A percentile compares a stretch with the other conserved stretches of the same genome.
Evolutionary conservation across 2,113 vertebrate genomes (phyloP).

Genomic region (Shinisaurus crocodilurus): DNA sequence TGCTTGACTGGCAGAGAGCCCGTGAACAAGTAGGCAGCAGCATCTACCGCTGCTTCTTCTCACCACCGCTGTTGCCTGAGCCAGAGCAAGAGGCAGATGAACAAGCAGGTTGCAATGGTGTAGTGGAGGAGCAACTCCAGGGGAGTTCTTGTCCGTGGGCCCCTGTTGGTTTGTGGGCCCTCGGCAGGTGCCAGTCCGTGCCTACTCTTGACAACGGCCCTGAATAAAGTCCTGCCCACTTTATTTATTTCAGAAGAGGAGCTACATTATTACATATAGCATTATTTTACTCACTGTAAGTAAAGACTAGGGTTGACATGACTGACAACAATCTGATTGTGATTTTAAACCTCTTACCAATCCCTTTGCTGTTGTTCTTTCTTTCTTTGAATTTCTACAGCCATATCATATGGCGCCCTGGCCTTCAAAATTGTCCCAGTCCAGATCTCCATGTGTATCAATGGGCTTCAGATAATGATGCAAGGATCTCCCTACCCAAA

Average conservation of each 20-base stretch:
- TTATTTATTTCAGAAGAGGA: constrained; percentile 34
- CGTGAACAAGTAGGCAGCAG: too few relatives aligned
- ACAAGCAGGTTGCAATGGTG: too few relatives aligned
- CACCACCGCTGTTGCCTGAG: too few relatives aligned
- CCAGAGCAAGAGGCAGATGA: too few relatives aligned
- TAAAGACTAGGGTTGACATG: constrained; percentile 42
- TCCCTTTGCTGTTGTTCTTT: constrained; percentile 48
- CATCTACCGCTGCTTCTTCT: too few relatives aligned
- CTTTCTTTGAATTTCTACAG: constrained; percentile 59
- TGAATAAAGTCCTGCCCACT: constrained; percentile 12
- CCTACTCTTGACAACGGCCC: too few relatives aligned
- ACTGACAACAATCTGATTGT: constrained; percentile 8
- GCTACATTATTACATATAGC: not conserved
- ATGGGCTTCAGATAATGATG: not conserved
- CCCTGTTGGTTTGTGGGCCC: too few relatives aligned
- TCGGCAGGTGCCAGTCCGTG: too few relatives aligned
- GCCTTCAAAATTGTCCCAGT: not conserved
- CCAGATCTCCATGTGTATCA: not conserved
- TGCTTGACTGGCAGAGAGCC: too few relatives aligned
- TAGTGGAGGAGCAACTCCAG: too few relatives aligned
- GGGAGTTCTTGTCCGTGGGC: too few relatives aligned
- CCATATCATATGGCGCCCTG: not conserved
- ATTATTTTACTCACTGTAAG: constrained; percentile 24
- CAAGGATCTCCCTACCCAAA: not conserved
- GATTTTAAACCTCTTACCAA: constrained; percentile 55